A percentile compares a stretch with the other conserved stretches of the same genome.
Conservation (phyloP, 2,888 invertebrate genomes). For the Ernsta delagoae region DNA sequence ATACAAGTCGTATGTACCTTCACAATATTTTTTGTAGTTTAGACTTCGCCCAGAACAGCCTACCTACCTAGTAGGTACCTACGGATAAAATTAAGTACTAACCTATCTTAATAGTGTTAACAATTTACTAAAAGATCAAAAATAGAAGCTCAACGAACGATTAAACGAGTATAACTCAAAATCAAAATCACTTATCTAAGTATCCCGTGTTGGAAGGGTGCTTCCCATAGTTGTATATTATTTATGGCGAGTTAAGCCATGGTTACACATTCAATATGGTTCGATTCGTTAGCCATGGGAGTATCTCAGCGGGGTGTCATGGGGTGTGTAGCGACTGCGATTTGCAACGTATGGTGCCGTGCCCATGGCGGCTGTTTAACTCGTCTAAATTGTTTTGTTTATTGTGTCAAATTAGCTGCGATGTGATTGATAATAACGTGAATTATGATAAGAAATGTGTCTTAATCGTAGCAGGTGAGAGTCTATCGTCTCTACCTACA, state of each 20-base stretch:
- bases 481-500: too few relatives aligned
- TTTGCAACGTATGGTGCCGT: conserved; percentile 39
- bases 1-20: too few relatives aligned
- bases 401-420: not conserved
- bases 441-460: too few relatives aligned
- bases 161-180: not conserved
- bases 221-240: conserved; percentile 61
- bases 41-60: too few relatives aligned
- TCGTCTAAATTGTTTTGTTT: not conserved
- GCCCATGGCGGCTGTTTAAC: not conserved
- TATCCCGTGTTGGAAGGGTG: conserved; percentile 16
- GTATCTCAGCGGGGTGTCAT: conserved; percentile 47
- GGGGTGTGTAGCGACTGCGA: conserved; percentile 38
- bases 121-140: too few relatives aligned
- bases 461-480: too few relatives aligned
- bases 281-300: conserved; percentile 63
- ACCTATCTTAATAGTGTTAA: too few relatives aligned
- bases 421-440: not conserved
- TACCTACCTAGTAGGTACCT: too few relatives aligned
- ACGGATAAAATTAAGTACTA: too few relatives aligned
- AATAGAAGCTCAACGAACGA: not conserved
- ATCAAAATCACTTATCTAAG: conserved; percentile 13
- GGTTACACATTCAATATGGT: conserved; percentile 74
- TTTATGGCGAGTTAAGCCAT: conserved; percentile 48
- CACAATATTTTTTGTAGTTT: too few relatives aligned